Conservation (phyloP, 2,888 invertebrate species). For the Drosophila limbata region DNA sequence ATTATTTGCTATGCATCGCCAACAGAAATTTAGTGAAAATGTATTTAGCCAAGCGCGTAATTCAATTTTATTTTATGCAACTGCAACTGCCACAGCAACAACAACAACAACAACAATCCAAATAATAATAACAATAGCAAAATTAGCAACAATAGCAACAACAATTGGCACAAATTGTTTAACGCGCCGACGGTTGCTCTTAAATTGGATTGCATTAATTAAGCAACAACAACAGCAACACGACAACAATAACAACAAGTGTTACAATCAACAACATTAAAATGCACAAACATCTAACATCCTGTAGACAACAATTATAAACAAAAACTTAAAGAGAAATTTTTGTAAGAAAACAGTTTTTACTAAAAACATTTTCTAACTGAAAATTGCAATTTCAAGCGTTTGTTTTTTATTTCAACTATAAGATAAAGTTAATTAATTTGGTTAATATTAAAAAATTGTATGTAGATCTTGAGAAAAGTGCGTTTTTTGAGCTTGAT, state of each 20-base stretch:
- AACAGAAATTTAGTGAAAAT: constrained; percentile 75
- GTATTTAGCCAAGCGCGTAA: constrained; percentile 80
- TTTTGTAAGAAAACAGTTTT: too few species aligned
- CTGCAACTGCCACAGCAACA: constrained; percentile 42
- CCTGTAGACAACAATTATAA: constrained; percentile 3
- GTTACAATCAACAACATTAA: background rate
- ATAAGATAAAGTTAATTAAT: background rate
- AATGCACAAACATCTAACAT: background rate
- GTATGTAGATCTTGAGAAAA: too few species aligned
- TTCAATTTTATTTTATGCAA: constrained; percentile 76
- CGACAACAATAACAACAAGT: constrained; percentile 14
- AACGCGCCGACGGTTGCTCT: constrained; percentile 60
- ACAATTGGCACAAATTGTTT: constrained; percentile 72
- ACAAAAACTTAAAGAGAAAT: too few species aligned
- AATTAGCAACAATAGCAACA: constrained; percentile 43
- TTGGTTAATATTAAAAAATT: background rate
- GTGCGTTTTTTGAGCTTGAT: too few species aligned
- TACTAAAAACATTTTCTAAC: too few species aligned
- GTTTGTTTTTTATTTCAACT: background rate
- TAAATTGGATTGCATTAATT: constrained; percentile 80
- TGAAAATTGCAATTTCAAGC: background rate
- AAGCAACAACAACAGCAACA: constrained; percentile 57
- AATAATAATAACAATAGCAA: constrained; percentile 36
- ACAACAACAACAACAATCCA: constrained; percentile 6
- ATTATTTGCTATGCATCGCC: constrained; percentile 50